Evolutionary conservation across 2,113 vertebrate genomes (phyloP), one percentile per base, ranked within the genome.

Genomic region (Rhizomys pruinosus): DNA sequence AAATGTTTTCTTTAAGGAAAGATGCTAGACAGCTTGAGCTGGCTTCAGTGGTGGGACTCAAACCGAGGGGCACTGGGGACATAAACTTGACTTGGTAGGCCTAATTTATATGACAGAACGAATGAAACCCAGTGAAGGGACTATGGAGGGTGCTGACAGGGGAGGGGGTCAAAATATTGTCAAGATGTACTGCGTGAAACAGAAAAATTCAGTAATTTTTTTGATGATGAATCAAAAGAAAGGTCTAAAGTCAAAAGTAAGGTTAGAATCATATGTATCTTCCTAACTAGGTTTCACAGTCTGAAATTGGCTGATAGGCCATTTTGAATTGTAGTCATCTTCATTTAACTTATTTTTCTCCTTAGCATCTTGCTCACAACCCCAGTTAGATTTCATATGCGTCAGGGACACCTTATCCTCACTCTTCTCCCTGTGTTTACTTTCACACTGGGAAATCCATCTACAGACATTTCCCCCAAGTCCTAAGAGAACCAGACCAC

Each of bases 391-490:
- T n/a, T n/a, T 52, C 8, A 5, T 25, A n/a, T 23, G 4, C 61
- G 22, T 57, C 25, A 85, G 1, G 52, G 27, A 84, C 12, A 25
- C n/a, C 22, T 72, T 17, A n/a, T 93, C 57, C 34, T 11, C 84
- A 1, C 19, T 39, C 80, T 72, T 15, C 5, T 69, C 55, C 16
- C 79, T 63, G 34, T 12, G 69, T 81, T 90, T 86, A 81, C 61
- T 78, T 68, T 19, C 66, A 37, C 23, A 76, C 3, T 71, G 77
- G 64, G 47, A 82, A 16, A 59, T 73, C 74, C 52, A 44, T 72
- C 63, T 81, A 37, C 55, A 92, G n/a, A 92, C 64, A 84, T 86
- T 94, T 29, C 17, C n/a, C 52, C 69, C 32, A 92, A 74, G 17
- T 91, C n/a, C 27, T 86, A n/a, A 7, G 59, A n/a, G 73, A 93